Evolutionary conservation across 2,113 vertebrate genomes (phyloP).

Genomic region (Paracanthobrama guichenoti): DNA sequence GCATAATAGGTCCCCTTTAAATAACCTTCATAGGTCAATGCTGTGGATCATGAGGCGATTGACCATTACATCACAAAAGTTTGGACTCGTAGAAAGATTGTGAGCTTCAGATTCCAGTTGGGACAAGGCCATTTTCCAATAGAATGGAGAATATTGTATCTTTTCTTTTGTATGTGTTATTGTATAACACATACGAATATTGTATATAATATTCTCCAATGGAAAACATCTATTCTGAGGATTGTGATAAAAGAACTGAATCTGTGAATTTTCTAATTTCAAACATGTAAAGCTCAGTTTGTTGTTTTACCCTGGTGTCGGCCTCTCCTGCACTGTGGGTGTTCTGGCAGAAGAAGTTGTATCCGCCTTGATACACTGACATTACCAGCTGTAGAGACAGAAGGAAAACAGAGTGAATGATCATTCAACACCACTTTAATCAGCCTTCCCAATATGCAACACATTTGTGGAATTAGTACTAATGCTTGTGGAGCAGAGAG

Average conservation of each 20-base stretch:
- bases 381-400: conserved; percentile 79
- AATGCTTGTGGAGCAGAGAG: background rate
- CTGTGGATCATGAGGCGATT: background rate
- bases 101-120: no score
- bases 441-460: background rate
- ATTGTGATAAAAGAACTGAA: background rate
- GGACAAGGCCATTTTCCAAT: no score
- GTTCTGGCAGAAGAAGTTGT: conserved; percentile 94
- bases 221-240: background rate
- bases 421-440: background rate
- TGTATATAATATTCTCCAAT: no score
- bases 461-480: background rate
- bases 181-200: no score
- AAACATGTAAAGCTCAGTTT: background rate
- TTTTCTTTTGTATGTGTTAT: no score
- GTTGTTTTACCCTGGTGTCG: conserved; percentile 84
- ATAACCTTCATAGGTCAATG: background rate
- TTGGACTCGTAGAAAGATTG: no score
- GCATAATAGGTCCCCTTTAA: background rate
- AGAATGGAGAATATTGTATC: no score
- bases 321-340: conserved; percentile 83
- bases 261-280: background rate
- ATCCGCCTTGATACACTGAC: conserved; percentile 83
- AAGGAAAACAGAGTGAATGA: background rate
- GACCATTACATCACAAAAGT: no score